Evolutionary conservation across 2,113 vertebrate genomes (phyloP), one percentile per base, ranked within the genome.

Genomic region (Osmerus mordax): DNA sequence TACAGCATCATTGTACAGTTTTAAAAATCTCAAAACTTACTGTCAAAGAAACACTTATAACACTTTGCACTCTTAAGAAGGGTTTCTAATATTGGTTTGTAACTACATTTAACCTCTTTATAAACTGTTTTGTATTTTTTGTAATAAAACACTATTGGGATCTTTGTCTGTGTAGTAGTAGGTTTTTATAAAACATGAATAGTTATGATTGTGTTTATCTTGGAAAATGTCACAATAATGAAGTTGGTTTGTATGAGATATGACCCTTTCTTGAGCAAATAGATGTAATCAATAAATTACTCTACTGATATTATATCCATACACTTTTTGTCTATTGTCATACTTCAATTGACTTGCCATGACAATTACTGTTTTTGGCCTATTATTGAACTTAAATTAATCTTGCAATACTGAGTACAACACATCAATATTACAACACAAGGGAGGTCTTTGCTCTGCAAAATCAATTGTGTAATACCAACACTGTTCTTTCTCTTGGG

Each of bases 401-500:
- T 36, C 32, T 36, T 36, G 32, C 4, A 36, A 6, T 4, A 36
- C 4, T 6, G 32, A 36, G 32, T 7, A 36, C 4, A 36, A 5
- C 32, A 36, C 32, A 36, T 63, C 16, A 63, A 63, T 63, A 25
- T 32, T 63, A 15, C 5, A 16, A 14, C 25, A 6, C 14, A 63
- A 29, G 3, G 5, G 78, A 76, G 65, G 47, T 28, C 28, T 28
- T 28, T 63, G 23, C 15, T 0, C 69, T 71, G 74, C 51, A 32
- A 67, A 87, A 87, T 87, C 66, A 78, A 80, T 86, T 84, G 77
- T 28, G 58, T 21, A 58, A 32, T 75, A 83, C 76, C 73, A 78
- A 65, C 74, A 19, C 8, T 51, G 25, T 19, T 62, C 58, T 70
- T 36, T 47, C 70, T 69, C 66, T 59, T 59, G 67, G 75, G 67